Base-by-base conservation (phyloP, 2,113 vertebrate species). In the Hippocampus mohnikei region DNA sequence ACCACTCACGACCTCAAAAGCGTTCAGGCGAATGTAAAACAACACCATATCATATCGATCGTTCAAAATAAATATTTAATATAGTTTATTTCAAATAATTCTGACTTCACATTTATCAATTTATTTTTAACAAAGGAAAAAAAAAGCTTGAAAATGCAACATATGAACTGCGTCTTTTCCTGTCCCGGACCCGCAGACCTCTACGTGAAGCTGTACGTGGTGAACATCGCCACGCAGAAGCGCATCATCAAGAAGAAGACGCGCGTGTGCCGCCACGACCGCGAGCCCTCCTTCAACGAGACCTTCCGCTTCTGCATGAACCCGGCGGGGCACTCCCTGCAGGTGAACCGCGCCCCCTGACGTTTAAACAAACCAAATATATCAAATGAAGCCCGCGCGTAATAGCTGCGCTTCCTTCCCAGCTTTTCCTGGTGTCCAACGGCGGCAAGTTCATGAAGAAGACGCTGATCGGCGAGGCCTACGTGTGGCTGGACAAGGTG, bases 361-460 rank as follows among this genome's bases (percentile, higher is more conserved):
- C 42, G 5, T 48, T 16, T 48, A 5, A 15, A 15, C 41, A 44
- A 44, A 15, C 46, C 1, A 48, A 48, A 48, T 1, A 16, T 7
- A 5, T 5, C 5, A 1, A 50, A 29, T 3, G 4, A 50, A 3
- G 44, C 42, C 10, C 2, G 8, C 20, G 16, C 27, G 18, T 3
- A 11, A 20, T 23, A 12, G 3, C 20, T 15, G 10, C 11, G 7
- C 20, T 20, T 21, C 18, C 11, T n/a, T n/a, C 29, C 18, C 25
- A 70, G 97, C 95, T 99, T 81, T 94, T 98, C 72, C 93, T 99
- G 78, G 95, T 98, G 72, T 99, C 96, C 73, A 99, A 97, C 66
- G 97, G 96, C 75, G 97, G 97, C 56, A 99, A 99, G 85, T 99
- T 99, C 86, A 91, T 98, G 90, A 98, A 98, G 93, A 99, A 99